phyloP scores from a whole-genome alignment of 2,888 invertebrate species.

The Polydrusus cervinus region DNA sequence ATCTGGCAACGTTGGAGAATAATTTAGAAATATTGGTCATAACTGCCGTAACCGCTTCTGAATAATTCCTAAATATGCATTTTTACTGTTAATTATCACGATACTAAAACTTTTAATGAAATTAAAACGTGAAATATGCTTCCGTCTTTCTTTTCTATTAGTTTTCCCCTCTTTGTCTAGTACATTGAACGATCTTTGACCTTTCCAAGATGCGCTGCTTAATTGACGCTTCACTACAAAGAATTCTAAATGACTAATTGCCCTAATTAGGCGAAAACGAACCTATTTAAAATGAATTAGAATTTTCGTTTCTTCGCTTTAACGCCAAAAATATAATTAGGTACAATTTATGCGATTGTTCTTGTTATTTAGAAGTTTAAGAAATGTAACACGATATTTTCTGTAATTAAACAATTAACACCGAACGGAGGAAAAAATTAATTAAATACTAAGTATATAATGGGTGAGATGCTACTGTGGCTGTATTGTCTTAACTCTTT shows the following conservation, averaged over 20 bases:
- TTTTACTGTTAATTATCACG: no score
- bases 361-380: background rate
- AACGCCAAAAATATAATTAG: constrained; percentile 21
- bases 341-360: constrained; percentile 9
- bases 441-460: background rate
- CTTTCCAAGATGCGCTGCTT: constrained; percentile 10
- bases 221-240: constrained; percentile 12
- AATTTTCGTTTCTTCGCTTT: constrained; percentile 11
- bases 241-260: constrained; percentile 20
- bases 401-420: constrained; percentile 1
- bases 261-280: constrained; percentile 15
- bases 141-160: background rate
- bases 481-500: no score
- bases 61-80: no score
- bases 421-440: background rate
- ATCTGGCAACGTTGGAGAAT: no score
- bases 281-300: constrained; percentile 17
- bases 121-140: background rate
- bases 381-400: constrained; percentile 1
- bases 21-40: no score
- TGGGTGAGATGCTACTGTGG: no score
- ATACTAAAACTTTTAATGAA: background rate
- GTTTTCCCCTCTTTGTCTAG: background rate
- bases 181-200: constrained; percentile 23
- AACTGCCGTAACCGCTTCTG: no score